These are phyloP conservation scores for Apamea sordens DNA, from an alignment of 2,888 invertebrate genomes.

Conservation along the genomic window DNA sequence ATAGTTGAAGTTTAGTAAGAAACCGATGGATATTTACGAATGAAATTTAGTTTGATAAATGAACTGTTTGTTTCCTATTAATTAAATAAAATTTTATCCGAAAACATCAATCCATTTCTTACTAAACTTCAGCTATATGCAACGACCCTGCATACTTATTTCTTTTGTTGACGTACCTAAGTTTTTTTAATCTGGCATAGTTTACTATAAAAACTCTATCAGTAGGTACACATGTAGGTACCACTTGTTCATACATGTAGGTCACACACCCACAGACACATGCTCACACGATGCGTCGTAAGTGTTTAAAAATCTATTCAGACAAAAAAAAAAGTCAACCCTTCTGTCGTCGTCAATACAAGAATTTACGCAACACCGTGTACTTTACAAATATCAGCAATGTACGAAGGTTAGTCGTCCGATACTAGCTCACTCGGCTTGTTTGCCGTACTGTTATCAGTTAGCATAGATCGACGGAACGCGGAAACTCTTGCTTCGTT, in stretches of 20 bases:
- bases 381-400: constrained; percentile 43
- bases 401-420: constrained; percentile 65
- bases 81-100: no score
- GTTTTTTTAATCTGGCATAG: background rate
- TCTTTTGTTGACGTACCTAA: background rate
- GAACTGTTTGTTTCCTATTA: no score
- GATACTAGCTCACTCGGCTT: constrained; percentile 62
- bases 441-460: constrained; percentile 74
- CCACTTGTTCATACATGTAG: background rate
- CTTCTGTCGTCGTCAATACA: background rate
- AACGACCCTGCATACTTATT: no score
- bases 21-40: no score
- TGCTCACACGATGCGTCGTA: no score
- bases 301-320: background rate
- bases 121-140: no score
- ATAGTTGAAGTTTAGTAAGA: no score
- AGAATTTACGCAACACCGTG: constrained; percentile 24
- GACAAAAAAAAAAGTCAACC: background rate
- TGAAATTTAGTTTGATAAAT: no score
- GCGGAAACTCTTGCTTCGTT: constrained; percentile 75
- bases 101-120: no score
- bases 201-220: background rate
- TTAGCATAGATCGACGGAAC: constrained; percentile 75
- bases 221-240: background rate
- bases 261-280: background rate